Evolutionary conservation across 2,888 invertebrate species (phyloP), one percentile per base, ranked within the genome.

Genomic region (Dysmachus trigonus): DNA sequence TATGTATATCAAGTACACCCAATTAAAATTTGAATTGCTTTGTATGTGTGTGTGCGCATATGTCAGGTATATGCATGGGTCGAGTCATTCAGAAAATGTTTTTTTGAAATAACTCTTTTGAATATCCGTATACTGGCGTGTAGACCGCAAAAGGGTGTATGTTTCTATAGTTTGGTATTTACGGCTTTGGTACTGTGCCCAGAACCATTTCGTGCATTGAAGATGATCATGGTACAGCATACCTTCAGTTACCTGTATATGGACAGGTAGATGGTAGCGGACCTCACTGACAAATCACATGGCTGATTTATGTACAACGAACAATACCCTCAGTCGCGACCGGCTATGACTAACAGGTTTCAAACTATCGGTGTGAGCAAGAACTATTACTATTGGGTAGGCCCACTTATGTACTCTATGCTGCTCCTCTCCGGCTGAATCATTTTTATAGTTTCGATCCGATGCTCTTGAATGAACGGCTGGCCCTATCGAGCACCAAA

Each of bases 361-460:
- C 47, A 62, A 62, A 77, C 77, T 77, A 35, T 73, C 33, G 27
- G 62, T 81, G 53, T 62, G 81, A 81, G 81, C 53, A 81, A 81
- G 62, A 81, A 53, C 81, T 81, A 81, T 81, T 81, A 81, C 81
- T 62, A 81, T 81, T 81, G 81, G 81, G 81, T 35, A 81, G 81
- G 81, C 81, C 62, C 81, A 81, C 53, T 62, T 51, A 62, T 51
- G 33, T 62, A 30, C 33, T 2, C 5, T 38, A 7, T 73, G 27
- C 27, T 41, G 47, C n/a, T 62, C 81, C 35, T 53, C 38, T 62
- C 27, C 7, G 81, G 81, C 81, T 81, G 81, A 81, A 81, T 81
- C 81, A 81, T 81, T 47, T n/a, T 47, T 47, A 77, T 30, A 41
- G 47, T 62, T 15, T 73, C 73, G 73, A 73, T 33, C 62, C 18